Evolutionary conservation across 2,797 vertebrate species (phyloP).

Genomic region (Macroramphosus scolopax): DNA sequence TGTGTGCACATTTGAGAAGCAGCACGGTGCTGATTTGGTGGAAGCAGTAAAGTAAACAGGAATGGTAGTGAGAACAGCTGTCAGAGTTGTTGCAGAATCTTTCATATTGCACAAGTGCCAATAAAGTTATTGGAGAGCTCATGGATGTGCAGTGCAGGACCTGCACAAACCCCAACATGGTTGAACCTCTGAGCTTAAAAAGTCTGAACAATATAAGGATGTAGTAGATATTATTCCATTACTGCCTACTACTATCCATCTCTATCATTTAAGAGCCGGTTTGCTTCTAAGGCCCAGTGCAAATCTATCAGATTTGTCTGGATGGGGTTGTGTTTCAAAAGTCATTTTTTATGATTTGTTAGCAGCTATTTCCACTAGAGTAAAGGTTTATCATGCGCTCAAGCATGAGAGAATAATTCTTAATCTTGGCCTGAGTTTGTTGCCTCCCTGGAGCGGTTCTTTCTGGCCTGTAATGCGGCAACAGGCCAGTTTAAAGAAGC

Average conservation of each 20-base stretch:
- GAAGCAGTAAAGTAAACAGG: slow-evolving; percentile 22
- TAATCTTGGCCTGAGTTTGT: slow-evolving; percentile 5
- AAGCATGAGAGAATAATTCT: slow-evolving; percentile 24
- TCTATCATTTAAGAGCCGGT: slow-evolving; percentile 17
- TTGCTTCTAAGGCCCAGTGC: slow-evolving; percentile 12
- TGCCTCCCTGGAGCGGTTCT: slow-evolving; percentile 31
- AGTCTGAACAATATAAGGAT: slow-evolving; percentile 3
- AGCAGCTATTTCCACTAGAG: slow-evolving; percentile 2
- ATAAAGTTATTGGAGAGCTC: slow-evolving; percentile 1
- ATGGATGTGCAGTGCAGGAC: slow-evolving; percentile 14
- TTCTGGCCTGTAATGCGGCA: slow-evolving; percentile 25
- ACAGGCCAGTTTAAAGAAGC: slow-evolving; percentile 13
- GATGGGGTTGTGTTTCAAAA: not conserved
- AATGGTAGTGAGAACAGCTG: slow-evolving; percentile 24
- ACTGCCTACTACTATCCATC: slow-evolving; percentile 17
- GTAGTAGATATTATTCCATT: slow-evolving; percentile 12
- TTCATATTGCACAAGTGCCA: no score
- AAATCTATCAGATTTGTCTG: slow-evolving; percentile 6
- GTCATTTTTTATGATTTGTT: slow-evolving; percentile 1
- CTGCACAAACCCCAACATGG: not conserved
- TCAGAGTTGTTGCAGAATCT: slow-evolving; percentile 12
- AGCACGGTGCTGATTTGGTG: slow-evolving; percentile 39
- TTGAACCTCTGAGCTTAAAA: slow-evolving; percentile 26
- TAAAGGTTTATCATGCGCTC: slow-evolving; percentile 3
- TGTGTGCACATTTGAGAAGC: slow-evolving; percentile 20